phyloP scores from a whole-genome alignment of 2,797 vertebrate species.

The Chaetophractus vellerosus region DNA sequence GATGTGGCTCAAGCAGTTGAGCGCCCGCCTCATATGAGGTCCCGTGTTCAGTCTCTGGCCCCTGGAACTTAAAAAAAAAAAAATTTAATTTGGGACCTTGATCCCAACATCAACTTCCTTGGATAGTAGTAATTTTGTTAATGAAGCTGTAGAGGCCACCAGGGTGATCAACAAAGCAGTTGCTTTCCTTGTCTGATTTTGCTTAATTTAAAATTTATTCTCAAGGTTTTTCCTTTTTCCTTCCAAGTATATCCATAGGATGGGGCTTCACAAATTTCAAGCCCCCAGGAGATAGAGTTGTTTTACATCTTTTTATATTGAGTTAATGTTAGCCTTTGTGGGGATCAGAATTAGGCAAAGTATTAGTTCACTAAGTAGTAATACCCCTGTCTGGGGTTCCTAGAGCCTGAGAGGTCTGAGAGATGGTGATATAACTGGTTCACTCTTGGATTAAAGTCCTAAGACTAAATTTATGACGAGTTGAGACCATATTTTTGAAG shows the following conservation, averaged over 20 bases:
- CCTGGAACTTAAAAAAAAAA: too few species aligned
- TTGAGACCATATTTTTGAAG: neutral
- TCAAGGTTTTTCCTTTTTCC: neutral
- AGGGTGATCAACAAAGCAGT: neutral
- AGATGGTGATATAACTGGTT: neutral
- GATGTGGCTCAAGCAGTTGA: too few species aligned
- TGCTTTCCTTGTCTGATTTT: neutral
- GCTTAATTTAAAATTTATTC: conserved; percentile 11
- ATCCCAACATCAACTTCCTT: neutral
- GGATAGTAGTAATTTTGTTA: neutral
- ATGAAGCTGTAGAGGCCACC: neutral
- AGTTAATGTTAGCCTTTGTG: conserved; percentile 6
- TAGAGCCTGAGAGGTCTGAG: neutral
- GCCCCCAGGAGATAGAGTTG: neutral
- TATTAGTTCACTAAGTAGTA: neutral
- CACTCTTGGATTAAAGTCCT: neutral
- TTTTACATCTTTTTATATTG: neutral
- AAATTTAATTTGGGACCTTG: conserved; percentile 10
- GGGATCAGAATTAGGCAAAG: neutral
- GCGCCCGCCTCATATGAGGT: too few species aligned
- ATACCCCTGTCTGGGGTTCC: neutral
- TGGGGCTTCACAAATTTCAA: conserved; percentile 34
- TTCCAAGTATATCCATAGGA: neutral
- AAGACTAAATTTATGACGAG: neutral
- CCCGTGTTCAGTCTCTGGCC: too few species aligned